Base-by-base conservation (phyloP, 2,113 vertebrate genomes). In the Glaucidium brasilianum region DNA sequence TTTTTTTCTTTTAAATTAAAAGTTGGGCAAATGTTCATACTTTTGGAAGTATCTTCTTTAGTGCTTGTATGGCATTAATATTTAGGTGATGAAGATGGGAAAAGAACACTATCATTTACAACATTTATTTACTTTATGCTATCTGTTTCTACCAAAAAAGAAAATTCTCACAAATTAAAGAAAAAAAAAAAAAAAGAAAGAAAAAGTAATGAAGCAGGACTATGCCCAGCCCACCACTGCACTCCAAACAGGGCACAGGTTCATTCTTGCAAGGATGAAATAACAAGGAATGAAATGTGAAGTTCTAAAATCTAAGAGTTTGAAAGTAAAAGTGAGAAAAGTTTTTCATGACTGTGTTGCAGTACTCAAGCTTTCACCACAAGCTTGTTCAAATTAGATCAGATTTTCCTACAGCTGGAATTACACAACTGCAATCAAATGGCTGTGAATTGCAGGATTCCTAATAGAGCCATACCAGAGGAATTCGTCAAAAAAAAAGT, bases 181-280 rank as follows among this genome's bases (percentile, higher is more conserved):
- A 2, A 0, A 22, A 29, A 37, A 6, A 10, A 19, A 27, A n/a
- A 20, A 53, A 21, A 20, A n/a, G n/a, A n/a, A n/a, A n/a, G 2
- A 35, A 27, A 63, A 81, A 56, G 2, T 9, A 64, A 56, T 12
- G 14, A 53, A 62, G 16, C 3, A 64, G 6, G 21, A 15, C 9
- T 88, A 30, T 56, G 13, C 5, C 11, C 35, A 88, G 17, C 29
- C 30, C 15, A 55, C 3, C 7, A 12, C 5, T 47, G 12, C 2
- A 1, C 41, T 80, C 52, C 32, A 49, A 62, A 62, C 6, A 63
- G 20, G 27, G 4, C 25, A 87, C 0, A 0, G 16, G 25, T 50
- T 88, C 12, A 35, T 82, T 86, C 20, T 67, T 6, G 59, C 19
- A 58, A 58, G 7, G 35, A 32, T 83, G 23, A 64, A 62, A 60